Conservation (phyloP, 2,113 vertebrate genomes). For the Atrichornis clamosus region DNA sequence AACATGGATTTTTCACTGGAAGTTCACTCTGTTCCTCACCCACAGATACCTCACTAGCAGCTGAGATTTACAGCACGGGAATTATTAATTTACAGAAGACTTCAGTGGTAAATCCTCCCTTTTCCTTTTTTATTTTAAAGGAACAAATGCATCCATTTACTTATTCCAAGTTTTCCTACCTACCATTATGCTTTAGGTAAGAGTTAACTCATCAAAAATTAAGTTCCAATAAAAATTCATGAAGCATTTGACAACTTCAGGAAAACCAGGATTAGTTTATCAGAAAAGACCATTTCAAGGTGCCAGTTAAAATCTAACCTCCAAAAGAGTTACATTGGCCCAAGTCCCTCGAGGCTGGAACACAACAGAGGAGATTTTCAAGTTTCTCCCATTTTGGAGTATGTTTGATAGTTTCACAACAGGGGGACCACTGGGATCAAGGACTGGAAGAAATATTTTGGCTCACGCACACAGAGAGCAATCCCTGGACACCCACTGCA, state of each 20-base stretch:
- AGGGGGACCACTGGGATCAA: background rate
- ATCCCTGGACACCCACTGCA: fast-evolving
- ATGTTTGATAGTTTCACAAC: background rate
- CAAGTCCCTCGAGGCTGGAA: background rate
- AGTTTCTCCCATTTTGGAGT: background rate
- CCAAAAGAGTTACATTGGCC: background rate
- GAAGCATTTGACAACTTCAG: background rate
- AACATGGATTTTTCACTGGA: constrained; percentile 63
- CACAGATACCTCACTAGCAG: background rate
- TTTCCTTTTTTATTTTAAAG: background rate
- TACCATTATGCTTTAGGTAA: background rate
- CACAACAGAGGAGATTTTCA: fast-evolving
- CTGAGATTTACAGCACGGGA: background rate
- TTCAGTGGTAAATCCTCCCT: background rate
- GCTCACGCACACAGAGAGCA: background rate
- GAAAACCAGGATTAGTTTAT: background rate
- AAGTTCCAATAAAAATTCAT: background rate
- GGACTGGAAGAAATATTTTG: background rate
- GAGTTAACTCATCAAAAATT: background rate
- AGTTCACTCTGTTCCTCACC: constrained; percentile 52
- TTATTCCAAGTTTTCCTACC: background rate
- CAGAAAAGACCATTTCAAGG: background rate
- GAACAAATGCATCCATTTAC: background rate
- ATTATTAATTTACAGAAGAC: background rate
- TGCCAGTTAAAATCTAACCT: background rate